A percentile compares a stretch with the other conserved stretches of the same genome.
These are phyloP conservation scores for Bucco capensis DNA, from an alignment of 2,113 vertebrate species.

Conservation along the genomic window DNA sequence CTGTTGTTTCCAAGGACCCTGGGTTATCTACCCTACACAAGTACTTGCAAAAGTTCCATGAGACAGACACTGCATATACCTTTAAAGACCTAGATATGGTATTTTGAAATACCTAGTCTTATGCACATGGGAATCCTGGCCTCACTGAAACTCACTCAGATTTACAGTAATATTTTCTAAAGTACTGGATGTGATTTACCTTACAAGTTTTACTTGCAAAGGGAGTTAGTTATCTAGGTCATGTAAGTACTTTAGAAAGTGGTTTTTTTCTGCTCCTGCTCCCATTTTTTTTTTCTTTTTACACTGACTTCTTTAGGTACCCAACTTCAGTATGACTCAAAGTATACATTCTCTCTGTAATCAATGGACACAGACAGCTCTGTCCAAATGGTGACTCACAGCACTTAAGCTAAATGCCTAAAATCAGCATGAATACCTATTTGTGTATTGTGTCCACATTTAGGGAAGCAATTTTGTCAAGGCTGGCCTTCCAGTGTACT, in stretches of 20 bases:
- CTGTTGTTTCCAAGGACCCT: not conserved
- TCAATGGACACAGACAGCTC: not conserved
- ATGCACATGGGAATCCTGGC: not conserved
- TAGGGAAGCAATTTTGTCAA: not conserved
- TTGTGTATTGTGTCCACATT: not conserved
- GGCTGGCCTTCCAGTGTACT: not conserved
- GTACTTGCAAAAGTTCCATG: not conserved
- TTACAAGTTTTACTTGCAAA: not conserved
- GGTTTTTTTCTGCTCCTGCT: not conserved
- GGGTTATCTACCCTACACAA: not conserved
- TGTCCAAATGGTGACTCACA: not conserved
- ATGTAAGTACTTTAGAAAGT: not conserved
- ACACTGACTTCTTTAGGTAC: not conserved
- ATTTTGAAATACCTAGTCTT: not conserved
- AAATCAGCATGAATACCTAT: not conserved
- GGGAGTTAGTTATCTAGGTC: slow-evolving; percentile 3
- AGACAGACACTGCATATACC: not conserved
- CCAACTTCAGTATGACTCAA: not conserved
- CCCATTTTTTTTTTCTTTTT: not conserved
- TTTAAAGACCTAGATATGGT: not conserved
- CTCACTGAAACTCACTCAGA: not conserved
- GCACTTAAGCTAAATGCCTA: not conserved
- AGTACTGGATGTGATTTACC: not conserved
- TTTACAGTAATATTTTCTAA: not conserved
- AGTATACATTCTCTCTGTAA: not conserved